Evolutionary conservation across 2,113 vertebrate species (phyloP), one percentile per base, ranked within the genome.

Genomic region (Scophthalmus maximus): DNA sequence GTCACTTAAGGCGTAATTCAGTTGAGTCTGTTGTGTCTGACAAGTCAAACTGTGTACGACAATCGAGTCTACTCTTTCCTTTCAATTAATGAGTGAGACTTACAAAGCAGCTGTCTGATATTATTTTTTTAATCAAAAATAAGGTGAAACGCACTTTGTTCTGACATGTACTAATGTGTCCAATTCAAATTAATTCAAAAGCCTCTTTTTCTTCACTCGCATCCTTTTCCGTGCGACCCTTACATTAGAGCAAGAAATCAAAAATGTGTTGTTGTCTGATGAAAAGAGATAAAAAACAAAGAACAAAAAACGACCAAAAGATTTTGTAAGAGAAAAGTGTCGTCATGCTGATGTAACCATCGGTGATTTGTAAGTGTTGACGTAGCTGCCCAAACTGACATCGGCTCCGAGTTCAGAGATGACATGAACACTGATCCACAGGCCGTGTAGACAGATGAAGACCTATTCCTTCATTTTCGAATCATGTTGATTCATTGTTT

Each of bases 321-420:
- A 60, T 59, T 63, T 56, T 26, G 17, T 25, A 57, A 65, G 14
- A 63, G 66, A 71, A 73, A 76, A 79, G 73, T 83, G 81, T 8
- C 79, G 84, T 71, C 83, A 87, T 15, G 18, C 68, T 75, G 73
- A 69, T 75, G 81, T 61, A 85, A 85, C 62, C 59, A 50, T 73
- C 58, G 23, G 22, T 69, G 63, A 64, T 75, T 46, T 61, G 50
- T 36, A n/a, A 57, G 64, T 26, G 65, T 62, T 71, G 77, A 71
- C 52, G 67, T 38, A 79, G 73, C 72, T 65, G 66, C 71, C 82
- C 72, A 47, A 68, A 71, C 51, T 4, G 17, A 66, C 44, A 71
- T 76, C 50, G 53, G 53, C 76, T 71, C 42, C 58, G 67, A 27
- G 27, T 46, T 76, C 18, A 46, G 18, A 18, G 5, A 9, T 2